phyloP scores from a whole-genome alignment of 2,888 invertebrate species.

The Spilarctia lutea region DNA sequence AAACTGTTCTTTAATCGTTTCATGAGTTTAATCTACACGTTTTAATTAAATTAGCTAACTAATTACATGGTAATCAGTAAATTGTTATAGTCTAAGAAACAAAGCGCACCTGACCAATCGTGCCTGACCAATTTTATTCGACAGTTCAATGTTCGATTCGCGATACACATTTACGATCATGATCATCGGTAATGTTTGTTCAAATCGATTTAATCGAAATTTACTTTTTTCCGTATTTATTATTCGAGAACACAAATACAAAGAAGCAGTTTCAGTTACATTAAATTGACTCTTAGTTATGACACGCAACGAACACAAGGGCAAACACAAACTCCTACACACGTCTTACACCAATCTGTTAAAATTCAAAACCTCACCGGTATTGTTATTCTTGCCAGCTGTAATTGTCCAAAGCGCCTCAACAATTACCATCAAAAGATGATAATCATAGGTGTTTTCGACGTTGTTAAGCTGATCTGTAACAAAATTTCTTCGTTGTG shows the following conservation, averaged over 20 bases:
- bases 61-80: not conserved
- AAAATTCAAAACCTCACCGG: constrained; percentile 82
- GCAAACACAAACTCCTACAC: constrained; percentile 75
- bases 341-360: constrained; percentile 61
- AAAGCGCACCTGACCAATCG: not conserved
- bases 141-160: not conserved
- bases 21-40: not conserved
- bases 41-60: not conserved
- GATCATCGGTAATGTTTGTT: constrained; percentile 5
- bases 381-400: constrained; percentile 78
- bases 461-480: constrained; percentile 86
- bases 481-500: constrained; percentile 85
- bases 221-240: constrained; percentile 11
- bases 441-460: constrained; percentile 87
- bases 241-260: constrained; percentile 20
- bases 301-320: constrained; percentile 53
- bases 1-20: not conserved
- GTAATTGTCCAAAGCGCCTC: constrained; percentile 83
- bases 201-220: not conserved
- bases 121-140: too few relatives aligned
- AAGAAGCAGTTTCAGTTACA: constrained; percentile 16
- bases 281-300: not conserved
- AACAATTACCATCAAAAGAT: constrained; percentile 86
- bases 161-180: constrained; percentile 4
- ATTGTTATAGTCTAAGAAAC: not conserved